Conservation (phyloP, 2,113 vertebrate species). For the Ictalurus furcatus region DNA sequence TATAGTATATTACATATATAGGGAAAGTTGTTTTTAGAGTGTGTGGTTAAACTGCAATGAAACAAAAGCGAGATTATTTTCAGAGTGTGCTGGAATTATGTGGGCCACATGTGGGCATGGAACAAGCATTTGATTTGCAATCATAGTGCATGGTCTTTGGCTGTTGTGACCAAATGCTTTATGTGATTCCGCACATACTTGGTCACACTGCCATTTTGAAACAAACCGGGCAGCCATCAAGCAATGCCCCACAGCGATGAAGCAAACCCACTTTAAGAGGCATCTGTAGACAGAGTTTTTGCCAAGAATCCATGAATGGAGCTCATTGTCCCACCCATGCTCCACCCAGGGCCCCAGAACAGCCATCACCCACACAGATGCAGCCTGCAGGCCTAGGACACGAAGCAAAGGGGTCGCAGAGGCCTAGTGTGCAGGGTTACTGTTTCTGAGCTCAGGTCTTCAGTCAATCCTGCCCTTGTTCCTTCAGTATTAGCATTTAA, state of each 20-base stretch:
- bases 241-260: constrained; percentile 44
- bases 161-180: constrained; percentile 66
- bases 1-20: background rate
- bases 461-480: constrained; percentile 48
- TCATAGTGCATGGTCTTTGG: constrained; percentile 60
- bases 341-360: constrained; percentile 23
- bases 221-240: constrained; percentile 57
- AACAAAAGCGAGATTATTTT: constrained; percentile 35
- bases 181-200: constrained; percentile 73
- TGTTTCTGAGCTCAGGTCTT: constrained; percentile 27
- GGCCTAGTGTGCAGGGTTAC: constrained; percentile 2
- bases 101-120: constrained; percentile 58
- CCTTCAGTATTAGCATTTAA: constrained; percentile 41
- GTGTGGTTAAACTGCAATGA: constrained; percentile 26
- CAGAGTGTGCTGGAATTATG: constrained; percentile 62
- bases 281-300: constrained; percentile 39
- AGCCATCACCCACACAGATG: constrained; percentile 38
- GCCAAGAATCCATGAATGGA: constrained; percentile 61
- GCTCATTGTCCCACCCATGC: constrained; percentile 60
- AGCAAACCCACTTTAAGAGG: constrained; percentile 50
- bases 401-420: constrained; percentile 7
- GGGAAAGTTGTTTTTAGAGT: background rate
- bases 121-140: constrained; percentile 61
- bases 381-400: constrained; percentile 15
- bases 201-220: constrained; percentile 77